phyloP scores from a whole-genome alignment of 2,888 invertebrate species.

The Temnothorax ravouxi region DNA sequence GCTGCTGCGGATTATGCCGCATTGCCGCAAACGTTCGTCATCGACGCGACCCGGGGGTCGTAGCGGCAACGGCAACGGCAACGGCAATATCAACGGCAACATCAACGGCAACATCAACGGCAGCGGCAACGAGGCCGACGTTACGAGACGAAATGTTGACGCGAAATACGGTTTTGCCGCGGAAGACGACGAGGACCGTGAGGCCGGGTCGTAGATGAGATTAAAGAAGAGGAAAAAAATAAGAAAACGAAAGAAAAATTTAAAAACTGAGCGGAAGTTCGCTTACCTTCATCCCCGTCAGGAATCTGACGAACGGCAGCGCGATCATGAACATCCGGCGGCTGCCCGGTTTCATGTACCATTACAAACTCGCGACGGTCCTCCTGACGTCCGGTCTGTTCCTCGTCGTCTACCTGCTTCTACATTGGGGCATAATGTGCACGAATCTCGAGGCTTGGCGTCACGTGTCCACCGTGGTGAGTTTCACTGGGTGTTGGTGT shows the following conservation, averaged over 20 bases:
- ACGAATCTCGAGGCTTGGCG: constrained; percentile 88
- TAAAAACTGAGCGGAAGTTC: not conserved
- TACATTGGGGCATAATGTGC: constrained; percentile 89
- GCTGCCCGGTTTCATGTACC: constrained; percentile 82
- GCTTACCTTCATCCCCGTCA: constrained; percentile 33
- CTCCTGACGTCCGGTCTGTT: constrained; percentile 81
- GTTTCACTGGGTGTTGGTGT: constrained; percentile 73
- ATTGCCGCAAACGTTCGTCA: constrained; percentile 74
- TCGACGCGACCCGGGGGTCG: constrained; percentile 50
- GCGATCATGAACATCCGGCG: constrained; percentile 82
- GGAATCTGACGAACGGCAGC: constrained; percentile 25
- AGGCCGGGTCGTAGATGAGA: constrained; percentile 10
- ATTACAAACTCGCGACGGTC: constrained; percentile 79
- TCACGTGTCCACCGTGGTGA: constrained; percentile 88
- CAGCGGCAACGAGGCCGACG: not conserved
- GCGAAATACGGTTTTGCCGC: constrained; percentile 62
- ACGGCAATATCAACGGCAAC: not conserved
- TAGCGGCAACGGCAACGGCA: not conserved
- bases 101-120: not conserved
- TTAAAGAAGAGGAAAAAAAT: not conserved
- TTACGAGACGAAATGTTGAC: constrained; percentile 1
- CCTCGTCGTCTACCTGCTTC: constrained; percentile 86
- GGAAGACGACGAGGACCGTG: constrained; percentile 51
- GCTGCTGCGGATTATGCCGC: constrained; percentile 81
- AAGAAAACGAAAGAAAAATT: not conserved